phyloP scores from a whole-genome alignment of 1,140 invertebrate genomes.

The Cyclargus thomasi region DNA sequence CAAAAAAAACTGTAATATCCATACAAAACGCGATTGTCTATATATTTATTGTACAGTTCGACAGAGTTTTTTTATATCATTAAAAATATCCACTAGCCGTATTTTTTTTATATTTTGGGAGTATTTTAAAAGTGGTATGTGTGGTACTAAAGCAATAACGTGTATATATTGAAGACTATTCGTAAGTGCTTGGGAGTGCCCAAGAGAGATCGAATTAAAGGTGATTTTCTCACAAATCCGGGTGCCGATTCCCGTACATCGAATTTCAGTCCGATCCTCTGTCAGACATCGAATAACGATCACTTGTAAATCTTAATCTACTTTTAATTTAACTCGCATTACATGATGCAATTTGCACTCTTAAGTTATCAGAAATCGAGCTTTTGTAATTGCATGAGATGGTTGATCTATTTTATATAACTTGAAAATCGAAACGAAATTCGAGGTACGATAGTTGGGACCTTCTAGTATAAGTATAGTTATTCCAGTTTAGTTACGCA shows the following conservation, averaged over 20 bases:
- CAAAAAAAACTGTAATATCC: too few relatives aligned
- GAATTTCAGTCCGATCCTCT: not conserved
- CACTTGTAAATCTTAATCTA: too few relatives aligned
- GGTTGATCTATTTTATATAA: too few relatives aligned
- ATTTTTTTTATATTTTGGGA: not conserved
- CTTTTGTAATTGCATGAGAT: not conserved
- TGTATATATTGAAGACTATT: not conserved
- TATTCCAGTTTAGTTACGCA: slow-evolving; percentile 57
- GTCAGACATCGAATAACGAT: not conserved
- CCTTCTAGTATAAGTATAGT: slow-evolving; percentile 21
- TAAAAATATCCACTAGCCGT: too few relatives aligned
- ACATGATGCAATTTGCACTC: too few relatives aligned
- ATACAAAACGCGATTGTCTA: too few relatives aligned
- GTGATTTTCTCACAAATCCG: not conserved
- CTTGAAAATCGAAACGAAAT: not conserved
- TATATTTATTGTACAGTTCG: too few relatives aligned
- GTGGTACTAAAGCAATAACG: not conserved
- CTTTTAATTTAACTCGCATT: too few relatives aligned
- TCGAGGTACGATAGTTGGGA: not conserved
- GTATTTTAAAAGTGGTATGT: not conserved
- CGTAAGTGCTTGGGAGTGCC: not conserved
- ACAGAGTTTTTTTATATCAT: too few relatives aligned
- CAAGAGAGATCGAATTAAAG: not conserved
- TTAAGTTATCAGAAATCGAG: too few relatives aligned
- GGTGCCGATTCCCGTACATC: not conserved